Percentiles rank a stretch among this genome's conserved stretches.
These are phyloP conservation scores for Ochlodes sylvanus DNA, from an alignment of 2,888 invertebrate genomes.

Conservation along the genomic window DNA sequence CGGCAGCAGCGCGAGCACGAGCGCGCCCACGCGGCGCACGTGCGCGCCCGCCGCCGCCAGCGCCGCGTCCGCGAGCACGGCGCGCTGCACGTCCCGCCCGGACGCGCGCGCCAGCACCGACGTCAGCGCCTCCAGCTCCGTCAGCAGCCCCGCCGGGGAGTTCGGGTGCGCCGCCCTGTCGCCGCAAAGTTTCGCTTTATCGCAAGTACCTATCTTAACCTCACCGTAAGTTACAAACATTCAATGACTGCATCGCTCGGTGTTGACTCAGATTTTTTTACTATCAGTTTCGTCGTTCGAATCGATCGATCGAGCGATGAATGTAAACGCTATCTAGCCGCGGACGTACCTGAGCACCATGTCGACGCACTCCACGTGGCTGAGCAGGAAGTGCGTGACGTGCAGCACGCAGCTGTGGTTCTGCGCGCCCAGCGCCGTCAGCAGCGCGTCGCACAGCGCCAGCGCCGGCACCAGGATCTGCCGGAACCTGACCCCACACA, in stretches of 20 bases:
- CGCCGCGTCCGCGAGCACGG: conserved; percentile 60
- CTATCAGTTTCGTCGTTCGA: too few species aligned
- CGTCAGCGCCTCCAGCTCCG: conserved; percentile 91
- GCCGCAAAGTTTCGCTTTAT: too few species aligned
- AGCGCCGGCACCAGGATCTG: conserved; percentile 93
- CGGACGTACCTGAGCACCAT: conserved; percentile 90
- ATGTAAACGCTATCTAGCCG: too few species aligned
- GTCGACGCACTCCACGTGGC: conserved; percentile 93
- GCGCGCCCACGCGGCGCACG: conserved; percentile 88
- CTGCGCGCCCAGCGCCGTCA: conserved; percentile 92
- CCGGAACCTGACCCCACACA: conserved; percentile 85
- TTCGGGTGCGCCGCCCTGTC: conserved; percentile 81
- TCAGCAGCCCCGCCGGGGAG: conserved; percentile 87
- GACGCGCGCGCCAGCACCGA: conserved; percentile 90
- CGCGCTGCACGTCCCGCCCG: conserved; percentile 74
- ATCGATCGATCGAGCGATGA: too few species aligned
- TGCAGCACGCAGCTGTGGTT: conserved; percentile 93
- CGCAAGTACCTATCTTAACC: too few species aligned
- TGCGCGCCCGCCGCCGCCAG: conserved; percentile 82
- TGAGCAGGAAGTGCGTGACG: conserved; percentile 91
- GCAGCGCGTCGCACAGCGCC: conserved; percentile 91
- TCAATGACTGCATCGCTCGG: too few species aligned
- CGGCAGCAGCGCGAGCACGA: conserved; percentile 90
- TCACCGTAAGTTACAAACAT: too few species aligned
- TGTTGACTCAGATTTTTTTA: too few species aligned